These are phyloP conservation scores for Cosmia pyralina DNA, from an alignment of 2,888 invertebrate species.

Conservation along the genomic window DNA sequence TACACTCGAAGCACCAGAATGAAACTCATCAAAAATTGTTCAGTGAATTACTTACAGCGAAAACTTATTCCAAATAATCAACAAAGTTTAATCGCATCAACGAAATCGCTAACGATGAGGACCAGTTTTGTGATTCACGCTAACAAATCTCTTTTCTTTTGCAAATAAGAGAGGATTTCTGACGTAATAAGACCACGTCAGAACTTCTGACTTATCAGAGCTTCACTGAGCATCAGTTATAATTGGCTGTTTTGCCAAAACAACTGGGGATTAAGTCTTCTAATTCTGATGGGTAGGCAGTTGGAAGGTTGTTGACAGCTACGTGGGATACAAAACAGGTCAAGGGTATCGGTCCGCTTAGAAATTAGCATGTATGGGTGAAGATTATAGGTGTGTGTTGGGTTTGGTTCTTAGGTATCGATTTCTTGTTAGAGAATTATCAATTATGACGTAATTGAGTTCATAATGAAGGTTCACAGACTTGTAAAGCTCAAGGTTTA, in stretches of 20 bases:
- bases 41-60: conserved; percentile 25
- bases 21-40: conserved; percentile 14
- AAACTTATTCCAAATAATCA: conserved; percentile 17
- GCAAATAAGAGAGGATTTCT: conserved; percentile 19
- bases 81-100: conserved; percentile 39
- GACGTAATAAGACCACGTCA: conserved; percentile 36
- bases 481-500: background rate
- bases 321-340: conserved; percentile 31
- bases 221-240: conserved; percentile 14
- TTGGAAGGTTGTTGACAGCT: conserved; percentile 8
- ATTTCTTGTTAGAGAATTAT: conserved; percentile 17
- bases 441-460: background rate
- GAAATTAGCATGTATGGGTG: conserved; percentile 34
- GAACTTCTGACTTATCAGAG: conserved; percentile 20
- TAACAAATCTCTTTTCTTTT: conserved; percentile 34
- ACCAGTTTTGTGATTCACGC: conserved; percentile 14
- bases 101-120: conserved; percentile 31
- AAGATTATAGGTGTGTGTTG: conserved; percentile 16
- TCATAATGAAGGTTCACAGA: background rate
- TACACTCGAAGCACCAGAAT: conserved; percentile 15
- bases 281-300: conserved; percentile 16
- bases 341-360: conserved; percentile 42
- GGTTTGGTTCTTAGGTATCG: conserved; percentile 19
- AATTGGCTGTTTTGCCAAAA: conserved; percentile 34
- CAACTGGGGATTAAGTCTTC: conserved; percentile 14